These are phyloP conservation scores for Oxytorus armatus DNA, from an alignment of 2,888 invertebrate genomes.

Conservation along the genomic window DNA sequence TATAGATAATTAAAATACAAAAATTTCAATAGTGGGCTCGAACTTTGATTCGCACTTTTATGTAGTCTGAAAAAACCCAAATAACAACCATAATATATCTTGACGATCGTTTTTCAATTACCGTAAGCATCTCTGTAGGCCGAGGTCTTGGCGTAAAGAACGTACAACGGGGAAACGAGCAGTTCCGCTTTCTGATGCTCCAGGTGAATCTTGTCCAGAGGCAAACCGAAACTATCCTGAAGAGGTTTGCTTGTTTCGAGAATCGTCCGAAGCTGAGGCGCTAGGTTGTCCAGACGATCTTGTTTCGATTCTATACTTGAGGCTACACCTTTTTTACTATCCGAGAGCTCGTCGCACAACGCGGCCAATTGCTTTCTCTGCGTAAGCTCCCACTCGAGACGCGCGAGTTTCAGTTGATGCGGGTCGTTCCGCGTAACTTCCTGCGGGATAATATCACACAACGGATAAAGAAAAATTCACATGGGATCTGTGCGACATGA, in stretches of 20 bases:
- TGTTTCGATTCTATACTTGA: slow-evolving; percentile 91
- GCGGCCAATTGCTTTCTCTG: slow-evolving; percentile 93
- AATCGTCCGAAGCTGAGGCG: slow-evolving; percentile 90
- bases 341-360: slow-evolving; percentile 90
- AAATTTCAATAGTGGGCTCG: too few species aligned
- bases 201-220: slow-evolving; percentile 91
- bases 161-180: slow-evolving; percentile 93
- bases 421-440: slow-evolving; percentile 89
- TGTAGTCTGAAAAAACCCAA: too few species aligned
- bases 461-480: neutral
- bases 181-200: slow-evolving; percentile 91
- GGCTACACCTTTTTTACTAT: slow-evolving; percentile 91
- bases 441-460: slow-evolving; percentile 82
- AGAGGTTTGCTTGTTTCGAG: slow-evolving; percentile 94
- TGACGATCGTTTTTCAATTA: slow-evolving; percentile 69
- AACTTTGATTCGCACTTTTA: too few species aligned
- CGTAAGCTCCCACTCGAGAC: slow-evolving; percentile 96
- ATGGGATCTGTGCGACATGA: neutral
- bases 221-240: slow-evolving; percentile 94
- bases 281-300: slow-evolving; percentile 92
- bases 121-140: slow-evolving; percentile 93
- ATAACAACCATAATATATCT: too few species aligned
- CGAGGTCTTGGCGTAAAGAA: slow-evolving; percentile 93
- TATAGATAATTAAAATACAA: slow-evolving; percentile 18
- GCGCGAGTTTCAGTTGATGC: slow-evolving; percentile 93